Base-by-base conservation (phyloP, 2,888 invertebrate species). In the Caenorhabditis parvicauda region DNA sequence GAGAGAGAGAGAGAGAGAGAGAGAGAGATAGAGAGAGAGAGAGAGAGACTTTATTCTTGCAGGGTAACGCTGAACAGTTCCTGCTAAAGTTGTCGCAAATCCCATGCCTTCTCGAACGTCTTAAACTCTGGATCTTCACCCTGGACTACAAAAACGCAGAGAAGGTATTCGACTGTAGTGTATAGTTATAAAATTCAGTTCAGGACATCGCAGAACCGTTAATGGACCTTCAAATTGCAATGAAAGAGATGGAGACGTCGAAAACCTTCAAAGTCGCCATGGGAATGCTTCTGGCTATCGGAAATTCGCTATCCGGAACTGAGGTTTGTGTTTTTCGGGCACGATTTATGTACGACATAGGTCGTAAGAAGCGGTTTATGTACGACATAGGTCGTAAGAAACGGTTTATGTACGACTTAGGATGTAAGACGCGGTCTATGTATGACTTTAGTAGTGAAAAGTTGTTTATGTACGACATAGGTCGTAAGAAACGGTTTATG, bases 201-300 rank as follows among this genome's bases (percentile, higher is more conserved):
- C 87, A 91, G 88, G 98, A 98, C 87, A 90, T 98, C 81, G 93
- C 94, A 50, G 98, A 99, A 84, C 95, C 96, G 42, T 85, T 98
- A 76, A 93, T 94, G 92, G 98, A 98, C 85, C 85, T 98, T 75
- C 98, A 98, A 85, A 90, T 91, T 82, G 96, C 95, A 59, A 89
- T 95, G 82, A 92, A 92, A 83, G 88, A 91, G 60, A 84, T 98
- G 67, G 89, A 89, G 83, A 87, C 87, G 63, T 95, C 93, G 84
- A 89, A 89, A 84, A 98, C 96, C 32, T 95, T 99, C 85, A 89
- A 90, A 83, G 89, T 89, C 64, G 93, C 98, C 81, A 87, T 99
- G 63, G 90, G 93, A 55, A 92, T 92, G 35, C 86, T 98, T 66
- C 86, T 96, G 60, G 90, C 92, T 51, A 90, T 99, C 74, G 98